Evolutionary conservation across 1,140 invertebrate species (phyloP).

Genomic region (Probaryconus sp.): DNA sequence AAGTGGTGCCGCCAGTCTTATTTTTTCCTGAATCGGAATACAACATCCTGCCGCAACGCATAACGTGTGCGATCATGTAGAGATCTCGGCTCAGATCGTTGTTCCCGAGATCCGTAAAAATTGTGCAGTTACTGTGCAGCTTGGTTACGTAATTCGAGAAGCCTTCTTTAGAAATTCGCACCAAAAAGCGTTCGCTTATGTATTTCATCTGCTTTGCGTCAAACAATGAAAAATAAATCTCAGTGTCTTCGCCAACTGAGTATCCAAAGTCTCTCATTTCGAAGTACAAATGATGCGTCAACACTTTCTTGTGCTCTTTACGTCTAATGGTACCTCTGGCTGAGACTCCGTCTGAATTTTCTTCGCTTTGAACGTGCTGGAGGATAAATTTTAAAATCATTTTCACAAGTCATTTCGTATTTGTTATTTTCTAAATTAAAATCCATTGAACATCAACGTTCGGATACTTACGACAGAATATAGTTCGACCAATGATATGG

Average conservation of each 20-base stretch:
- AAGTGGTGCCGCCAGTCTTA: constrained; percentile 80
- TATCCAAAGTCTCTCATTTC: constrained; percentile 93
- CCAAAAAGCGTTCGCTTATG: constrained; percentile 91
- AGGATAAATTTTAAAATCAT: constrained; percentile 39
- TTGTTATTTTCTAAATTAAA: too few relatives aligned
- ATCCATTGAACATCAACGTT: too few relatives aligned
- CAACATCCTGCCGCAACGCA: constrained; percentile 91
- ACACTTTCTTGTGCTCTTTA: constrained; percentile 83
- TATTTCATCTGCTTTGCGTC: constrained; percentile 85
- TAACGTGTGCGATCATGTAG: constrained; percentile 92
- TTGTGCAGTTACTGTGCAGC: constrained; percentile 90
- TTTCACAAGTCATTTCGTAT: too few relatives aligned
- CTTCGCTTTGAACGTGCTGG: constrained; percentile 88
- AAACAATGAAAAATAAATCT: constrained; percentile 92
- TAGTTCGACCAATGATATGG: constrained; percentile 91
- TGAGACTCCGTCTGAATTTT: constrained; percentile 86
- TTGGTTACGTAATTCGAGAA: constrained; percentile 94
- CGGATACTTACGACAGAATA: constrained; percentile 85
- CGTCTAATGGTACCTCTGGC: constrained; percentile 86
- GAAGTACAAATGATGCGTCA: constrained; percentile 91
- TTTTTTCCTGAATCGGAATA: constrained; percentile 88
- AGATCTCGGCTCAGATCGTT: constrained; percentile 89
- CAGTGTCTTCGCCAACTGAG: constrained; percentile 90
- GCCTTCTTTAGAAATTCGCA: constrained; percentile 91
- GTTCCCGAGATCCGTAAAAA: constrained; percentile 91